Evolutionary conservation across 2,888 invertebrate species (phyloP).

Genomic region (Galerucella pusilla): DNA sequence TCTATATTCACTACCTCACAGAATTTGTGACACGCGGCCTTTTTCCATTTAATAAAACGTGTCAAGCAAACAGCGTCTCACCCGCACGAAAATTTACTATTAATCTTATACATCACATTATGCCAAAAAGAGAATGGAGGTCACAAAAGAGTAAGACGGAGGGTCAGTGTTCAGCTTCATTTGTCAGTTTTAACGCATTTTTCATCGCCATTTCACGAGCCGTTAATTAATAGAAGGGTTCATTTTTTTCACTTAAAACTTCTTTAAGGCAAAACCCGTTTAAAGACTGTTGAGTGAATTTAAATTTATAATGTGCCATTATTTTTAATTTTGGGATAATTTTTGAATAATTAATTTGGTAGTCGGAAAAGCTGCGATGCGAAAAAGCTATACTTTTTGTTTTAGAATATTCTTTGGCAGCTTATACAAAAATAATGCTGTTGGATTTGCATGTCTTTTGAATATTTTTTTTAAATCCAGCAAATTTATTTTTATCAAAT

Average conservation of each 20-base stretch:
- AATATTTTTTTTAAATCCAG: not conserved
- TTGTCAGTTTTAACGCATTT: slow-evolving; percentile 42
- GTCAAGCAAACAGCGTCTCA: slow-evolving; percentile 43
- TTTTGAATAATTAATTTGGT: slow-evolving; percentile 23
- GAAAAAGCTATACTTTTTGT: not conserved
- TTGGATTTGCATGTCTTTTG: not conserved
- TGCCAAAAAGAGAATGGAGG: slow-evolving; percentile 34
- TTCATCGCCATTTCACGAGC: slow-evolving; percentile 37
- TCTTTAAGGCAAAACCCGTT: slow-evolving; percentile 23
- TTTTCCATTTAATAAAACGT: slow-evolving; percentile 43
- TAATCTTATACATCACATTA: slow-evolving; percentile 49
- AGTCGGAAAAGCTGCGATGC: slow-evolving; percentile 4
- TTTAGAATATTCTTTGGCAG: not conserved
- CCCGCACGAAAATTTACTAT: slow-evolving; percentile 49
- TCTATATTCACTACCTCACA: slow-evolving; percentile 36
- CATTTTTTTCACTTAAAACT: slow-evolving; percentile 34
- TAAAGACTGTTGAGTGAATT: slow-evolving; percentile 29
- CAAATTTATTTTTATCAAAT: too few species aligned
- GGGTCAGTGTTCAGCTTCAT: slow-evolving; percentile 41
- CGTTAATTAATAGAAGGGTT: slow-evolving; percentile 31
- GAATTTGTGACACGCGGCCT: slow-evolving; percentile 37
- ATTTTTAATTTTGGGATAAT: slow-evolving; percentile 27
- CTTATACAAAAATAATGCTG: not conserved
- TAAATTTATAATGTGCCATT: slow-evolving; percentile 33
- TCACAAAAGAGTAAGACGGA: slow-evolving; percentile 40